Conservation (phyloP, 2,888 invertebrate genomes). For the Spodoptera littoralis region DNA sequence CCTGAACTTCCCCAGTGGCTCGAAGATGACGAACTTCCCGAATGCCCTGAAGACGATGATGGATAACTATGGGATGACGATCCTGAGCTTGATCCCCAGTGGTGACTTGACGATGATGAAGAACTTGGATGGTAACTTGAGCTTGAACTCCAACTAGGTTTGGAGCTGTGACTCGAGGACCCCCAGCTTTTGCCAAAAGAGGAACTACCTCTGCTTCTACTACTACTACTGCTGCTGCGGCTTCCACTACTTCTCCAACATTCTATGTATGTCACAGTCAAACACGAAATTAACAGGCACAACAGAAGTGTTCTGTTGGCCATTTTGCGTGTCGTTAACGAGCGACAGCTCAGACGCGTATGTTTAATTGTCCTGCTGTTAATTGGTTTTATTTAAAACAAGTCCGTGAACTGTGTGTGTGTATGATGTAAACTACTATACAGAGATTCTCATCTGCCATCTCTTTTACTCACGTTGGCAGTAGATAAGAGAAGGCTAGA, state of each 20-base stretch:
- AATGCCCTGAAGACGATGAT: slow-evolving; percentile 48
- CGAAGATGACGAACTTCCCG: slow-evolving; percentile 14
- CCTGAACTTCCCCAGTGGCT: slow-evolving; percentile 4
- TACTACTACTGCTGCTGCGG: slow-evolving; percentile 45
- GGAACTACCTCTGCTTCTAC: slow-evolving; percentile 38
- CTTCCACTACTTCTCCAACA: slow-evolving; percentile 60
- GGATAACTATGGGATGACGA: slow-evolving; percentile 33
- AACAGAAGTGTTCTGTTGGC: slow-evolving; percentile 74
- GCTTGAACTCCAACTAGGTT: slow-evolving; percentile 39
- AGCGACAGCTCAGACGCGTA: slow-evolving; percentile 58
- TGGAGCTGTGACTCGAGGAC: slow-evolving; percentile 47
- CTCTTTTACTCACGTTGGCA: slow-evolving; percentile 40
- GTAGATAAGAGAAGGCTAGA: slow-evolving; percentile 59
- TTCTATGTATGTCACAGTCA: slow-evolving; percentile 65
- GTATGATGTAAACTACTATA: slow-evolving; percentile 59
- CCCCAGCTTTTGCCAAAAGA: slow-evolving; percentile 53
- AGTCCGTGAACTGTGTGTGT: slow-evolving; percentile 42
- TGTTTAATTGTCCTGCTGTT: slow-evolving; percentile 41
- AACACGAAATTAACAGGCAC: slow-evolving; percentile 71
- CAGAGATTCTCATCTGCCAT: slow-evolving; percentile 57
- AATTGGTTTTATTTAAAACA: slow-evolving; percentile 62
- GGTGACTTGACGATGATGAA: slow-evolving; percentile 32
- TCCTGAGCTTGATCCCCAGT: slow-evolving; percentile 23
- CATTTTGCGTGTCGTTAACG: slow-evolving; percentile 65
- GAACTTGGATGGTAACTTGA: slow-evolving; percentile 10